Conservation (phyloP, 1,140 invertebrate species). For the Trichomalopsis sarcophagae region DNA sequence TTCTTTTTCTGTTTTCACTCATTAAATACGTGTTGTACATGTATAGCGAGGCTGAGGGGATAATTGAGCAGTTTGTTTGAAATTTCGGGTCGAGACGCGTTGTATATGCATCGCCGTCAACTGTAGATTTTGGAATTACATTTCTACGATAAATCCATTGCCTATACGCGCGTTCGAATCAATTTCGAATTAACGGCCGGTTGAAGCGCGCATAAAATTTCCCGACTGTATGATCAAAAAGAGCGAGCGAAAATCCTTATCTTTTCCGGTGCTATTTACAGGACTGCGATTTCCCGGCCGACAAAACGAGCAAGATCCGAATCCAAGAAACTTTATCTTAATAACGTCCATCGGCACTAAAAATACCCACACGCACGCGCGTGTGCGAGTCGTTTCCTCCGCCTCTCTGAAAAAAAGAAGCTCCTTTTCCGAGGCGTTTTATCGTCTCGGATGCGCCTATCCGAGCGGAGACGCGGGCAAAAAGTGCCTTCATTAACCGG, state of each 20-base stretch:
- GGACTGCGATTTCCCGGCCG: too few species aligned
- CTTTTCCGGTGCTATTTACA: background rate
- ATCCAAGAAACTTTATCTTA: slow-evolving; percentile 21
- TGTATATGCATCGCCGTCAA: too few species aligned
- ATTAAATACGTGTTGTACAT: background rate
- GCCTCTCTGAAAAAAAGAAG: background rate
- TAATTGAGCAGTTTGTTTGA: background rate
- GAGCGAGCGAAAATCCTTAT: background rate
- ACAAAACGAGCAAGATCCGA: background rate
- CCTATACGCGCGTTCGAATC: background rate
- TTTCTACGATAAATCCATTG: too few species aligned
- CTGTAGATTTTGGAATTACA: too few species aligned
- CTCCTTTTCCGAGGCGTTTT: background rate
- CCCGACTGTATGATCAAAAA: too few species aligned
- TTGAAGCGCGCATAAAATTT: too few species aligned
- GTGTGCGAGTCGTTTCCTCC: background rate
- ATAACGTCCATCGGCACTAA: background rate
- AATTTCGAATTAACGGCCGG: background rate
- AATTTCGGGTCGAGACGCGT: background rate
- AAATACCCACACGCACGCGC: background rate
- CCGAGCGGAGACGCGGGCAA: background rate
- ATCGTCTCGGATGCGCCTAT: slow-evolving; percentile 5
- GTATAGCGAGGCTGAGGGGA: background rate
- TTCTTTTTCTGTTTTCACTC: background rate
- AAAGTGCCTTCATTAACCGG: slow-evolving; percentile 47